Evolutionary conservation across 2,113 vertebrate species (phyloP).

Genomic region (Sisor rabdophorus): DNA sequence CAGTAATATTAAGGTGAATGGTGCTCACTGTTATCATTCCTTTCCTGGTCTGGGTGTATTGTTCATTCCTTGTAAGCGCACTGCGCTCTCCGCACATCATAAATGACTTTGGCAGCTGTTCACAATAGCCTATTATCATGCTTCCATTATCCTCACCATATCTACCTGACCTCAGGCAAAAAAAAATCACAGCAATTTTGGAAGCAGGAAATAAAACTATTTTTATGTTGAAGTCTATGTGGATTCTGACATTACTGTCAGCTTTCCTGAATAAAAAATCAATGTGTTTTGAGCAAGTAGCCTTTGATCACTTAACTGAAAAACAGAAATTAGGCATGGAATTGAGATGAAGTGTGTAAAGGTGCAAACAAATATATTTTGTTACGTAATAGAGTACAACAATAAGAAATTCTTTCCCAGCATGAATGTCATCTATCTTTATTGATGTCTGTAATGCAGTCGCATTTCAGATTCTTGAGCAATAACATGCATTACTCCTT

Average conservation of each 20-base stretch:
- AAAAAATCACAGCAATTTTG: not conserved
- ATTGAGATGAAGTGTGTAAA: not conserved
- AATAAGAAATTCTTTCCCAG: slow-evolving; percentile 10
- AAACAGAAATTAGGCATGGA: not conserved
- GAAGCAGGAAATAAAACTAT: not conserved
- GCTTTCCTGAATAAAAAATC: slow-evolving; percentile 8
- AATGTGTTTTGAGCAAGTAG: slow-evolving; percentile 11
- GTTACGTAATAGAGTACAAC: not conserved
- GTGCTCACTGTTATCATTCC: not conserved
- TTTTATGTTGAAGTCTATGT: not conserved
- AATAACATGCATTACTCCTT: too few relatives aligned
- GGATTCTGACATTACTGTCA: slow-evolving; percentile 25
- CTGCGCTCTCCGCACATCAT: slow-evolving; percentile 3
- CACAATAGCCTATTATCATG: not conserved
- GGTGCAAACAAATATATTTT: not conserved
- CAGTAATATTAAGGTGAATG: slow-evolving; percentile 28
- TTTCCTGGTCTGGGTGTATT: not conserved
- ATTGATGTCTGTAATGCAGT: not conserved
- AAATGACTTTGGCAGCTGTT: slow-evolving; percentile 26
- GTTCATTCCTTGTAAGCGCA: not conserved
- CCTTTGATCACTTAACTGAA: not conserved
- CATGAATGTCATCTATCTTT: slow-evolving; percentile 26
- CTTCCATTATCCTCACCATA: not conserved
- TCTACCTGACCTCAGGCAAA: not conserved
- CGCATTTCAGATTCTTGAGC: too few relatives aligned